Evolutionary conservation across 1,140 invertebrate species (phyloP).

Genomic region (Zaprionus inermis): DNA sequence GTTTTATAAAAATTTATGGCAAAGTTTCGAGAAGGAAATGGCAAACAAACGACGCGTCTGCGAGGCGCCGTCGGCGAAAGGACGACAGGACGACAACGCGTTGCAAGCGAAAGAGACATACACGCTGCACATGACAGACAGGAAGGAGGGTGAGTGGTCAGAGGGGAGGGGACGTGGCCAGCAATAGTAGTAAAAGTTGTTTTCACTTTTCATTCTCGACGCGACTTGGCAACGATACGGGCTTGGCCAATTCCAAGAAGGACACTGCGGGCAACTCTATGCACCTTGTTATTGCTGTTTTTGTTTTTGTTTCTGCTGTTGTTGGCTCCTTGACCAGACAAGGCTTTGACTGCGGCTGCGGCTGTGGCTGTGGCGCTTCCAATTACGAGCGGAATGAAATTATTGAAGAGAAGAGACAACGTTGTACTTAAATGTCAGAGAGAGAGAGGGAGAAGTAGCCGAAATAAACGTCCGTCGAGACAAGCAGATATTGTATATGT

Average conservation of each 20-base stretch:
- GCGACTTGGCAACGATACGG: constrained; percentile 16
- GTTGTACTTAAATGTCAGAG: constrained; percentile 1
- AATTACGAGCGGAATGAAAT: constrained; percentile 41
- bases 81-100: constrained; percentile 42
- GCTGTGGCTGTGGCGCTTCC: constrained; percentile 14
- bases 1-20: constrained; percentile 67
- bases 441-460: not conserved
- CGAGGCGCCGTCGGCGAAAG: constrained; percentile 58
- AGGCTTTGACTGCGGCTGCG: not conserved
- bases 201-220: constrained; percentile 74
- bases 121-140: constrained; percentile 32
- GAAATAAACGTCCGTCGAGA: not conserved
- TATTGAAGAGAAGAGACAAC: constrained; percentile 16
- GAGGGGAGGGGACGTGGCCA: not conserved
- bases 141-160: not conserved
- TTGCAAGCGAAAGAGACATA: constrained; percentile 14
- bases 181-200: constrained; percentile 76
- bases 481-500: not conserved
- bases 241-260: constrained; percentile 67
- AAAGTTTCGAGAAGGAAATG: constrained; percentile 74
- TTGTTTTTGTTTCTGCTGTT: constrained; percentile 14
- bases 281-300: constrained; percentile 23
- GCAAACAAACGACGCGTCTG: constrained; percentile 76
- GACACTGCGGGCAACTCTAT: constrained; percentile 52
- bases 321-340: constrained; percentile 26